These are phyloP conservation scores for Callopanchax toddi DNA, from an alignment of 2,113 vertebrate genomes.

Conservation along the genomic window DNA sequence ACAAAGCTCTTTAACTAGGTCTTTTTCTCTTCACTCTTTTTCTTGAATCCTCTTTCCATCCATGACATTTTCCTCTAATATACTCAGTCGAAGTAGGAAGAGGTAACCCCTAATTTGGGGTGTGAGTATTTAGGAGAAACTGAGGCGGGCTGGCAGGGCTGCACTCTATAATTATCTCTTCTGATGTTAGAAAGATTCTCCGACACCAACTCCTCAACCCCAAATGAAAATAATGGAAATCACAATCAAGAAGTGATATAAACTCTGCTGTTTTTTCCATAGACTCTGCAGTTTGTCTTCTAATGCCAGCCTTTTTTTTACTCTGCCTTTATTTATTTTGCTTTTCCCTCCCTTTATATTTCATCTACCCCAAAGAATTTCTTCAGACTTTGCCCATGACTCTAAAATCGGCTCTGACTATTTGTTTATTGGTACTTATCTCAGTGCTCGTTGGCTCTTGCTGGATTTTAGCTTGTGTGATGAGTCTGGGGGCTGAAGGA, in stretches of 20 bases:
- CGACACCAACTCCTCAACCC: constrained; percentile 59
- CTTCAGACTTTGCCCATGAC: constrained; percentile 26
- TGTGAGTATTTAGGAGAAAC: constrained; percentile 76
- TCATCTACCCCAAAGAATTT: constrained; percentile 56
- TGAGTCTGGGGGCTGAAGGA: constrained; percentile 55
- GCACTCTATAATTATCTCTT: constrained; percentile 69
- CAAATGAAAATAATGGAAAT: constrained; percentile 50
- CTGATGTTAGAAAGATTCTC: constrained; percentile 70
- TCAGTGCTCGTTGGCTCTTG: constrained; percentile 23
- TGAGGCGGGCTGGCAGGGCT: constrained; percentile 56
- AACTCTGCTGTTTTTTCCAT: constrained; percentile 37
- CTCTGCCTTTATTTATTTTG: constrained; percentile 50
- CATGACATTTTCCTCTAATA: constrained; percentile 64
- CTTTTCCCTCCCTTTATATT: constrained; percentile 29
- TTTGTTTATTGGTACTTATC: constrained; percentile 56
- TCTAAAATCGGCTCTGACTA: constrained; percentile 41
- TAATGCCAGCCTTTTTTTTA: background rate
- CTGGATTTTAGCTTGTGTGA: constrained; percentile 37
- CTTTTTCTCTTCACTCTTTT: constrained; percentile 42
- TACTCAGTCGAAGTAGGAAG: constrained; percentile 60
- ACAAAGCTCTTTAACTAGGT: constrained; percentile 57
- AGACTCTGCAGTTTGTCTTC: constrained; percentile 24
- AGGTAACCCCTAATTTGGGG: constrained; percentile 77
- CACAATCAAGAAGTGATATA: constrained; percentile 39
- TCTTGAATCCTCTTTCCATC: constrained; percentile 37